phyloP scores from a whole-genome alignment of 2,888 invertebrate genomes.

The Pammene fasciana region DNA sequence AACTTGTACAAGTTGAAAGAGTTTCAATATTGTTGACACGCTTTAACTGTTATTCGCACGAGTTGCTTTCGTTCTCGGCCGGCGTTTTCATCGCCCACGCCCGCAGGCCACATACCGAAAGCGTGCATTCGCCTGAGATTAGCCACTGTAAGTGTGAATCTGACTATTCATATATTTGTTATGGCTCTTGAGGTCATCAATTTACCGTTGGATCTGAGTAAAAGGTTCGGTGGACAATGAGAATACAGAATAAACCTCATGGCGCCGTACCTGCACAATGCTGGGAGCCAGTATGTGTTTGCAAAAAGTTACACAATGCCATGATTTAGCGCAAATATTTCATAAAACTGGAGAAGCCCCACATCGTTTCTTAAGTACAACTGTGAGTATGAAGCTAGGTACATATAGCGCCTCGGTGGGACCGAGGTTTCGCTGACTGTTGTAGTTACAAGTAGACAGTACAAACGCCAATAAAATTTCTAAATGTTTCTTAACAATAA shows the following conservation, averaged over 20 bases:
- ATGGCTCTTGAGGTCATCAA: background rate
- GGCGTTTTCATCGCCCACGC: background rate
- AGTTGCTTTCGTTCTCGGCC: background rate
- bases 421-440: background rate
- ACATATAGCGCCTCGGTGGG: background rate
- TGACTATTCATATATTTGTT: background rate
- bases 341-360: background rate
- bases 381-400: background rate
- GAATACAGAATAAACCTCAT: background rate
- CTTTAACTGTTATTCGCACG: background rate
- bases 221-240: background rate
- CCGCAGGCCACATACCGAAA: too few relatives aligned
- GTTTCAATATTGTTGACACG: background rate
- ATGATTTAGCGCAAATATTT: slow-evolving; percentile 12
- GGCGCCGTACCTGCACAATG: background rate
- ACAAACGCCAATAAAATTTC: slow-evolving; percentile 16
- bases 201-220: background rate
- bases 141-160: background rate
- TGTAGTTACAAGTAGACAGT: slow-evolving; percentile 8
- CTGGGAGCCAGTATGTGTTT: background rate
- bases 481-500: slow-evolving; percentile 30
- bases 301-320: slow-evolving; percentile 20
- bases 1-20: background rate
- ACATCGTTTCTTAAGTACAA: background rate
- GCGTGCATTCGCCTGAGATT: background rate